A percentile compares a stretch with the other conserved stretches of the same genome.
These are phyloP conservation scores for Melipona bicolor DNA, from an alignment of 2,888 invertebrate genomes.

Conservation along the genomic window DNA sequence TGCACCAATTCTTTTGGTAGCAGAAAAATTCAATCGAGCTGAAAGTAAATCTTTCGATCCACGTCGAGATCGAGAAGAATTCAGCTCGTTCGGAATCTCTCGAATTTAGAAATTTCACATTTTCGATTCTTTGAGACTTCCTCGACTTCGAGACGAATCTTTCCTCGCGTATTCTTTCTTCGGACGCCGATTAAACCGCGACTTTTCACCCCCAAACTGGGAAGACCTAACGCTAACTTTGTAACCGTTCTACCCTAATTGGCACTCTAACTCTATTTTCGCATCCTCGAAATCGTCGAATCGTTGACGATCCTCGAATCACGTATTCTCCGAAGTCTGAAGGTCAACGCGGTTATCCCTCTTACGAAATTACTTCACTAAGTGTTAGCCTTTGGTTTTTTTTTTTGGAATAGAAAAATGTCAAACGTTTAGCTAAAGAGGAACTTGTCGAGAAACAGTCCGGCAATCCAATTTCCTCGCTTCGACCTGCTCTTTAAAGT, in stretches of 20 bases:
- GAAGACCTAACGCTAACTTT: constrained; percentile 46
- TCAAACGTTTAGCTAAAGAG: not conserved
- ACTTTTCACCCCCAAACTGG: constrained; percentile 25
- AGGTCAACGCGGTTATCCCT: too few relatives aligned
- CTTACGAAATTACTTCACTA: not conserved
- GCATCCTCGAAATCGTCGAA: constrained; percentile 22
- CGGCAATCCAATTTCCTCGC: not conserved
- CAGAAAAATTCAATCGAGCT: not conserved
- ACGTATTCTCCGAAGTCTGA: not conserved
- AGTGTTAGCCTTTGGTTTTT: not conserved
- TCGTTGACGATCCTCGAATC: constrained; percentile 20
- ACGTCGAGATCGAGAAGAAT: not conserved
- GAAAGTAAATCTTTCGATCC: not conserved
- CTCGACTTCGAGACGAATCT: not conserved
- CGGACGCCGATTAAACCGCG: constrained; percentile 31
- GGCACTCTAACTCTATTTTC: constrained; percentile 62
- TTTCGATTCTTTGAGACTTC: not conserved
- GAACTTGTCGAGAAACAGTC: not conserved
- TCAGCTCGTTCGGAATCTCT: not conserved
- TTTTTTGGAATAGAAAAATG: not conserved
- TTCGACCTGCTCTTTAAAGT: too few relatives aligned
- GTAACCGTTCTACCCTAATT: constrained; percentile 59
- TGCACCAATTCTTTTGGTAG: rapidly evolving
- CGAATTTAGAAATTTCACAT: not conserved
- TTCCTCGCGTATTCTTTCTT: not conserved